A percentile compares a stretch with the other conserved stretches of the same genome.
phyloP scores from a whole-genome alignment of 2,797 vertebrate species.

The Tragelaphus oryx region DNA sequence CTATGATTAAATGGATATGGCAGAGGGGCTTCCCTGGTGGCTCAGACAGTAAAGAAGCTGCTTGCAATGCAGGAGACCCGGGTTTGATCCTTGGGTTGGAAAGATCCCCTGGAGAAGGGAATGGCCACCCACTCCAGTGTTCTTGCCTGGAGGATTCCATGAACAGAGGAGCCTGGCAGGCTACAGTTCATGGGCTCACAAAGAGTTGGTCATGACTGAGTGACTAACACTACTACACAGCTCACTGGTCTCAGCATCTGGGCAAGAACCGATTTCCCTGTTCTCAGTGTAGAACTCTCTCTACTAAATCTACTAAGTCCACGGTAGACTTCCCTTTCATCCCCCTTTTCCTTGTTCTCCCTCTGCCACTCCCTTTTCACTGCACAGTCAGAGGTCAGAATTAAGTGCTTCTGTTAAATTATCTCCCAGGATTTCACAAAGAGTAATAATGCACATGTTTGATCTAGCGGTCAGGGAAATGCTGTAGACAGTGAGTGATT shows the following conservation, averaged over 20 bases:
- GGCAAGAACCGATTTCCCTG: background rate
- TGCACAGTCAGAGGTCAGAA: background rate
- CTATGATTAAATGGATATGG: background rate
- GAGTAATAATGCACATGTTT: background rate
- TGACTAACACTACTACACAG: background rate
- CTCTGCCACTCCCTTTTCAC: background rate
- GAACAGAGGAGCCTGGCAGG: background rate
- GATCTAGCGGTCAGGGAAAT: background rate
- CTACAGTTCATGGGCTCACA: background rate
- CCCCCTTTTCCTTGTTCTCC: background rate
- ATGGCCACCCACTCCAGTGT: background rate
- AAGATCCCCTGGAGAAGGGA: background rate
- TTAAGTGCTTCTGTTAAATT: slow-evolving; percentile 20
- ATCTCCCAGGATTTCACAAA: background rate
- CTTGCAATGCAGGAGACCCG: background rate
- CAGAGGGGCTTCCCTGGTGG: background rate
- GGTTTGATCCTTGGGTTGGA: background rate
- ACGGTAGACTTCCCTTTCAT: background rate
- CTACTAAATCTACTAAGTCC: background rate
- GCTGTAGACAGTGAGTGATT: background rate
- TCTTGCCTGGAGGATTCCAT: background rate
- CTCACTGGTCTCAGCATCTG: background rate
- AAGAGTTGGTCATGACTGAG: background rate
- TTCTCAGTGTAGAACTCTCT: background rate
- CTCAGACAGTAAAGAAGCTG: background rate